Base-by-base conservation (phyloP, 2,797 vertebrate species). In the Mormyrops boulengeri region DNA sequence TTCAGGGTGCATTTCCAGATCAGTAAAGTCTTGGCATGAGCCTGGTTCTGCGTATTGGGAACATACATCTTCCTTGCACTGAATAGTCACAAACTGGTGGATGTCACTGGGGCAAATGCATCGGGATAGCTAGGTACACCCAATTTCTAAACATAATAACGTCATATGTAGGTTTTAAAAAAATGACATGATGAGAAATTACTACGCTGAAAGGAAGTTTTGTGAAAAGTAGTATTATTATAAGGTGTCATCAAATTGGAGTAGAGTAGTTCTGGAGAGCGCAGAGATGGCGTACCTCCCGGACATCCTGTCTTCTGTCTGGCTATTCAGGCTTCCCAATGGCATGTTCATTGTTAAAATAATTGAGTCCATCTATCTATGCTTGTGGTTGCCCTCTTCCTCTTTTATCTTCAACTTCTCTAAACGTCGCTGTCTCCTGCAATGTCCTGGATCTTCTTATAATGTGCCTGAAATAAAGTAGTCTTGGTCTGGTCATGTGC, bases 361-460 rank as follows among this genome's bases (percentile, higher is more conserved):
- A 82, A 82, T 82, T 82, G 77, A 82, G 77, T 82, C 77, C 77
- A 82, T 82, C 41, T n/a, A 82, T 82, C 77, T 82, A 38, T 82
- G 77, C 19, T 82, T 44, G 19, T 82, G 19, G 77, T 82, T 82
- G 5, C 77, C 41, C 38, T 47, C 41, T 82, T 82, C 41, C 41
- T 47, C 77, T 82, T 82, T 82, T 47, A 82, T 47, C 77, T n/a
- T 82, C 77, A 82, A 22, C 77, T 47, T 47, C 19, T 47, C 19
- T 19, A 4, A 82, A 82, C 19, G 2, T 82, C 3, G 19, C 17
- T 17, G 2, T 82, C 41, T 82, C 77, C 41, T 82, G 41, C 41
- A 47, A 0, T 11, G 41, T 2, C 77, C 77, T 47, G 77, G 77
- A 22, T 82, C 38, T 82, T 82, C 77, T 82, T 82, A 47, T 73